Evolutionary conservation across 2,888 invertebrate species (phyloP), one percentile per base, ranked within the genome.

Genomic region (Microdon myrmicae): DNA sequence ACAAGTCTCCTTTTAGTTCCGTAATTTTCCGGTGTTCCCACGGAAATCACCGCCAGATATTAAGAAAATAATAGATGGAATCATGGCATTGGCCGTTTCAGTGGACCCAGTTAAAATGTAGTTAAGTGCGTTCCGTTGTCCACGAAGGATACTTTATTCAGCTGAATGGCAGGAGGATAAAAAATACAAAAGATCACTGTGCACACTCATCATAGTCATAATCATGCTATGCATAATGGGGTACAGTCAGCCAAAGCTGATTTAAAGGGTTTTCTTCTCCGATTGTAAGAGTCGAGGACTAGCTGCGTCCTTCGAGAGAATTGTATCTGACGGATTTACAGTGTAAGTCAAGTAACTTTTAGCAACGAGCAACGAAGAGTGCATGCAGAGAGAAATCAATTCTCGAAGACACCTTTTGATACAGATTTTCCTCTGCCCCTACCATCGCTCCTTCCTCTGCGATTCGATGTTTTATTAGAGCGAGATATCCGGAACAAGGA

Each of bases 71-170:
- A 41, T 31, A 43, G 49, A 29, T 29, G 44, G 20, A 38, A 17
- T 22, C 14, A 43, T 19, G 3, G 10, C 29, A 38, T 14, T 1
- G 14, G 12, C 19, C 34, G 3, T 10, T 39, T 19, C 32, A 32
- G 55, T 39, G 49, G 49, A 61, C 43, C 61, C 55, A 61, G 20
- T 39, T 38, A 55, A 49, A 61, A 48, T 44, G 39, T 44, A 55
- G 44, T 61, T 61, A 61, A 61, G 61, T 61, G 61, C 55, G 61
- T 55, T 61, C 55, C 55, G 44, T 45, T 61, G 61, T 61, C 49
- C 58, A 25, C 23, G 37, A 29, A 29, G 28, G 20, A 19, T 37
- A 28, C 13, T 9, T 26, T 22, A 22, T n/a, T 22, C 16, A n/a
- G n/a, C n/a, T 6, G 3, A 12, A 17, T 17, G 19, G 7, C 14